Evolutionary conservation across 2,888 invertebrate genomes (phyloP).

Genomic region (Leptothorax acervorum): DNA sequence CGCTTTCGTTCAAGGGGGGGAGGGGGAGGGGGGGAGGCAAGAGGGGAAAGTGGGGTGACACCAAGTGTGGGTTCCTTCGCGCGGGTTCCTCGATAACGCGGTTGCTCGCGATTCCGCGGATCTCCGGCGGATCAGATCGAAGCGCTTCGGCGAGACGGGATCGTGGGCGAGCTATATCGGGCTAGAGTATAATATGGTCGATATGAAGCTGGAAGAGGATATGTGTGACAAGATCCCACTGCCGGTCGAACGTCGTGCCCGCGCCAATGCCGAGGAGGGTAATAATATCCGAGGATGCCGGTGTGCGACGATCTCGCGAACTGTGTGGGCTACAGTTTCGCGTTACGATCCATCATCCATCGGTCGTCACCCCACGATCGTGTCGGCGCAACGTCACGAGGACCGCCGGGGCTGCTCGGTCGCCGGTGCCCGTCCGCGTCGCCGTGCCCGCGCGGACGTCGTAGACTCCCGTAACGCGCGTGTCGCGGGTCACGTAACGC

Average conservation of each 20-base stretch:
- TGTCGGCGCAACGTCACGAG: slow-evolving; percentile 15
- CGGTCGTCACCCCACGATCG: slow-evolving; percentile 14
- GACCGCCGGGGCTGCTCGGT: not conserved
- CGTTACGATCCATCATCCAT: slow-evolving; percentile 47
- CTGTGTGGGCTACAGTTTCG: slow-evolving; percentile 32
- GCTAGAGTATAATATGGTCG: slow-evolving; percentile 67
- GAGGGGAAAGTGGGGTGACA: not conserved
- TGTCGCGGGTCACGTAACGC: slow-evolving; percentile 49
- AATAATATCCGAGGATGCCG: not conserved
- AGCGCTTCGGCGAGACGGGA: not conserved
- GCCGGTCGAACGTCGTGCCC: not conserved
- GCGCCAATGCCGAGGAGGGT: not conserved
- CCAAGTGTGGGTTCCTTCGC: not conserved
- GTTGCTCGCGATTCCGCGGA: not conserved
- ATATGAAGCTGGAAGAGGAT: slow-evolving; percentile 71
- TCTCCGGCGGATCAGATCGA: not conserved
- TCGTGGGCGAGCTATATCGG: not conserved
- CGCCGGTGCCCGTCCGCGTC: slow-evolving; percentile 7
- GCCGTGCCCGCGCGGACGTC: not conserved
- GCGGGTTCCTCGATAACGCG: too few species aligned
- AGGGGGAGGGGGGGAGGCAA: too few species aligned
- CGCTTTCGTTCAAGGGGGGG: not conserved
- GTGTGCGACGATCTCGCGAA: slow-evolving; percentile 6
- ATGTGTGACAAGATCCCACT: slow-evolving; percentile 69
- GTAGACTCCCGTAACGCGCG: slow-evolving; percentile 31